Percentiles rank a stretch among this genome's conserved stretches.
phyloP scores from a whole-genome alignment of 2,113 vertebrate species.

The Gasterosteus aculeatus region DNA sequence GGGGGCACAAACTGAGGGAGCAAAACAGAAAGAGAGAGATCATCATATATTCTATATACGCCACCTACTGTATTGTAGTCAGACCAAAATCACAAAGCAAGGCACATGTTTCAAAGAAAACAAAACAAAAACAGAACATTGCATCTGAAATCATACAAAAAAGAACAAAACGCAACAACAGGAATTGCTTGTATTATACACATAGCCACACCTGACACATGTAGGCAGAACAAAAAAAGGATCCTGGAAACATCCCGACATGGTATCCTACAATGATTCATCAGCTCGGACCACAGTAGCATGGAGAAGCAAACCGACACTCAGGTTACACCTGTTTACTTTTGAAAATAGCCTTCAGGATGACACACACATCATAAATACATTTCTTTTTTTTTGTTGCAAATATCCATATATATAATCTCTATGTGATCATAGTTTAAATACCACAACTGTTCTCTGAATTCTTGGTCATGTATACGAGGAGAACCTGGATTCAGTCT shows the following conservation, averaged over 20 bases:
- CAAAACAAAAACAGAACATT: constrained; percentile 60
- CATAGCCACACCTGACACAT: constrained; percentile 64
- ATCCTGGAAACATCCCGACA: constrained; percentile 66
- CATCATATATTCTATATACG: constrained; percentile 56
- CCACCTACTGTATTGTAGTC: constrained; percentile 72
- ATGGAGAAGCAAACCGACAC: constrained; percentile 72
- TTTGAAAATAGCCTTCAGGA: constrained; percentile 77
- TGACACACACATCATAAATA: constrained; percentile 81
- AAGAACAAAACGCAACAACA: constrained; percentile 69
- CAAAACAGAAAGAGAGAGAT: constrained; percentile 55
- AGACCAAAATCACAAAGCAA: constrained; percentile 85
- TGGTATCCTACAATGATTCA: constrained; percentile 68
- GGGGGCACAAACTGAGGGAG: constrained; percentile 10
- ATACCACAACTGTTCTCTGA: constrained; percentile 75
- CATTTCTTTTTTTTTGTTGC: constrained; percentile 67
- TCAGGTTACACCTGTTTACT: constrained; percentile 69
- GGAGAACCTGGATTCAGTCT: constrained; percentile 11
- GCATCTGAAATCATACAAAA: constrained; percentile 70
- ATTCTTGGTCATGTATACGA: constrained; percentile 44
- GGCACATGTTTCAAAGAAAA: constrained; percentile 86
- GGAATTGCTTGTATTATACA: constrained; percentile 65
- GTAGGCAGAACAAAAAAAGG: constrained; percentile 5
- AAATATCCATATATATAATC: constrained; percentile 82
- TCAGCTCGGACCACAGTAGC: constrained; percentile 73
- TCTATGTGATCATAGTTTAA: constrained; percentile 78